Percentiles rank a stretch among this genome's conserved stretches.
phyloP scores from a whole-genome alignment of 2,797 vertebrate species.

The Neostethus bicornis region DNA sequence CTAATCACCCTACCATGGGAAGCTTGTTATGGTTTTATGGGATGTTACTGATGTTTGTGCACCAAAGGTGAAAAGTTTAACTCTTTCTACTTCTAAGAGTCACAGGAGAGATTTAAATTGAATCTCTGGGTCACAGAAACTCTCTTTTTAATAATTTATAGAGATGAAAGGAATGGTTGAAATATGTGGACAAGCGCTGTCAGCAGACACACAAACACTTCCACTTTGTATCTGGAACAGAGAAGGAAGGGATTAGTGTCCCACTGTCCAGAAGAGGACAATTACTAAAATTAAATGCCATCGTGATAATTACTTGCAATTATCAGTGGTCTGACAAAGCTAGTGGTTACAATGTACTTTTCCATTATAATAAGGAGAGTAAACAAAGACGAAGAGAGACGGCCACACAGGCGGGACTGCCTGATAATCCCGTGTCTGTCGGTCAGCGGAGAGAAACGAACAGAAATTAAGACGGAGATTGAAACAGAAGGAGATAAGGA shows the following conservation, averaged over 20 bases:
- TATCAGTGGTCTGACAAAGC: conserved; percentile 68
- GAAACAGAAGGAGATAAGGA: conserved; percentile 45
- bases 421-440: conserved; percentile 48
- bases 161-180: conserved; percentile 42
- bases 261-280: conserved; percentile 69
- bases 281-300: conserved; percentile 78
- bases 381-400: conserved; percentile 63
- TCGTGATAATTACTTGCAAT: conserved; percentile 77
- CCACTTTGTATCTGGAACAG: conserved; percentile 58
- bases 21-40: conserved; percentile 52
- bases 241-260: conserved; percentile 64
- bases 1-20: conserved; percentile 68
- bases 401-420: conserved; percentile 40
- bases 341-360: conserved; percentile 61
- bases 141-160: conserved; percentile 30
- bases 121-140: conserved; percentile 34
- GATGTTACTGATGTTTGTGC: conserved; percentile 40
- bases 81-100: conserved; percentile 36
- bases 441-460: conserved; percentile 25
- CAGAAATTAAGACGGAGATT: conserved; percentile 39
- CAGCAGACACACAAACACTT: conserved; percentile 26
- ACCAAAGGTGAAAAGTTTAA: conserved; percentile 29
- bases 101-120: conserved; percentile 37
- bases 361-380: conserved; percentile 54
- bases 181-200: conserved; percentile 14